phyloP scores from a whole-genome alignment of 53 echinoderm and acorn worm genomes.

The Astropecten irregularis region DNA sequence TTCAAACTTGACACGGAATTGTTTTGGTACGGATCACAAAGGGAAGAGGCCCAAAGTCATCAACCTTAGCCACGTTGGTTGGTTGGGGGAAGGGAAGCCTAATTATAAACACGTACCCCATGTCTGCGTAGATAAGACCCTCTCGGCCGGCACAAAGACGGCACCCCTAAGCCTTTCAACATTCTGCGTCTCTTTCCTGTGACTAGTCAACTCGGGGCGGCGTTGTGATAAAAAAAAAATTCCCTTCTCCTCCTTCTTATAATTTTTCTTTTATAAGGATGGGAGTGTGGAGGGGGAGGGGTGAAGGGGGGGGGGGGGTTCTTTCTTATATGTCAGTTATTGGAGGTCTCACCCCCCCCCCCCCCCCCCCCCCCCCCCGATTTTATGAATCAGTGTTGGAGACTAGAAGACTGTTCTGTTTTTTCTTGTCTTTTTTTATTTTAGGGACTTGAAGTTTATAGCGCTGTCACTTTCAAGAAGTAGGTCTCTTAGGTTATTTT shows the following conservation, averaged over 20 bases:
- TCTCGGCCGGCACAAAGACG: slow-evolving; percentile 8
- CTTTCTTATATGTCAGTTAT: too few relatives aligned
- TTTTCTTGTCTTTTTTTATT: too few relatives aligned
- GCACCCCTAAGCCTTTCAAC: slow-evolving; percentile 39
- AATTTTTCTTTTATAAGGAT: too few relatives aligned
- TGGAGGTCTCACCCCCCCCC: too few relatives aligned
- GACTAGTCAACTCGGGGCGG: neutral
- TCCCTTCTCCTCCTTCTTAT: too few relatives aligned
- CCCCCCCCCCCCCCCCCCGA: neutral
- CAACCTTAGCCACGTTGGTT: neutral
- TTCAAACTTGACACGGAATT: too few relatives aligned
- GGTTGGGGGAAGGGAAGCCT: slow-evolving; percentile 34
- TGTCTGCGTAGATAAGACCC: slow-evolving; percentile 30
- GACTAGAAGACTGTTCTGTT: neutral
- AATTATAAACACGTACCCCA: slow-evolving; percentile 46
- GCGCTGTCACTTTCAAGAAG: slow-evolving; percentile 28
- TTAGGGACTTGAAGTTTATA: too few relatives aligned
- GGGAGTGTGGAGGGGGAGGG: too few relatives aligned
- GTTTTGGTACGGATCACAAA: neutral
- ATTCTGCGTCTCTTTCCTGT: slow-evolving; percentile 44
- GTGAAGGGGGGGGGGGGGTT: too few relatives aligned
- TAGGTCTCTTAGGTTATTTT: too few relatives aligned
- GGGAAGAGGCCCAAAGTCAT: neutral
- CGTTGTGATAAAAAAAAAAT: neutral
- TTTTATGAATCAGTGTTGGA: slow-evolving; percentile 4